Evolutionary conservation across 2,113 vertebrate genomes (phyloP).

Genomic region (Orcinus orca): DNA sequence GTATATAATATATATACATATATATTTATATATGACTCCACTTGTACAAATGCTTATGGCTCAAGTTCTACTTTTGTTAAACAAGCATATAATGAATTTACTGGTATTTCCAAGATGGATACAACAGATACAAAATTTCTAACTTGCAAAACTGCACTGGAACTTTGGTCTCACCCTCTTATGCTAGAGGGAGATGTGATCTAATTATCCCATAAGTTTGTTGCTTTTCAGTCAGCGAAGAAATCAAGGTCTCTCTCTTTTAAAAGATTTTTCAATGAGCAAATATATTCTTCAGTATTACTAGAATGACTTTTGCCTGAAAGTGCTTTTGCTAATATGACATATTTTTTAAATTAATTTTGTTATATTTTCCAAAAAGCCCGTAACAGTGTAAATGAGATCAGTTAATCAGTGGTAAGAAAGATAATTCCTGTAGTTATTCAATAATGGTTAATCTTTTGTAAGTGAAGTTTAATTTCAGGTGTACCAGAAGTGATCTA

Average conservation of each 20-base stretch:
- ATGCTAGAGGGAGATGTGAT: not conserved
- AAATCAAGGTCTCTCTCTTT: not conserved
- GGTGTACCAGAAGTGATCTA: slow-evolving; percentile 9
- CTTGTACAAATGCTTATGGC: not conserved
- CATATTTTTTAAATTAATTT: not conserved
- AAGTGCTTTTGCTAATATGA: slow-evolving; percentile 12
- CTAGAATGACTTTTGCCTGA: not conserved
- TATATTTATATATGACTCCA: not conserved
- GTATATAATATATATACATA: too few relatives aligned
- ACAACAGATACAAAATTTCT: not conserved
- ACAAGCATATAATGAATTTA: not conserved
- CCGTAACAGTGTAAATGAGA: not conserved
- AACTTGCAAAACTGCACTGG: not conserved
- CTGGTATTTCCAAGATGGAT: not conserved
- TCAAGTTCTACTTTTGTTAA: not conserved
- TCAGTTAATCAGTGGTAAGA: slow-evolving; percentile 29
- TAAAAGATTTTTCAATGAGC: not conserved
- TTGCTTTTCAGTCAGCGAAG: not conserved
- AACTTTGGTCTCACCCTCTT: not conserved
- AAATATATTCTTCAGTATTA: not conserved
- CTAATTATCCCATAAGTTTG: not conserved
- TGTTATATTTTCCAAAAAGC: slow-evolving; percentile 37
- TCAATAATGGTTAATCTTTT: slow-evolving; percentile 2
- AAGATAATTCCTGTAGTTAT: slow-evolving; percentile 34
- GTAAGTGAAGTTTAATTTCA: slow-evolving; percentile 47